These are phyloP conservation scores for Seladonia tumulorum DNA, from an alignment of 2,888 invertebrate genomes.

Conservation along the genomic window DNA sequence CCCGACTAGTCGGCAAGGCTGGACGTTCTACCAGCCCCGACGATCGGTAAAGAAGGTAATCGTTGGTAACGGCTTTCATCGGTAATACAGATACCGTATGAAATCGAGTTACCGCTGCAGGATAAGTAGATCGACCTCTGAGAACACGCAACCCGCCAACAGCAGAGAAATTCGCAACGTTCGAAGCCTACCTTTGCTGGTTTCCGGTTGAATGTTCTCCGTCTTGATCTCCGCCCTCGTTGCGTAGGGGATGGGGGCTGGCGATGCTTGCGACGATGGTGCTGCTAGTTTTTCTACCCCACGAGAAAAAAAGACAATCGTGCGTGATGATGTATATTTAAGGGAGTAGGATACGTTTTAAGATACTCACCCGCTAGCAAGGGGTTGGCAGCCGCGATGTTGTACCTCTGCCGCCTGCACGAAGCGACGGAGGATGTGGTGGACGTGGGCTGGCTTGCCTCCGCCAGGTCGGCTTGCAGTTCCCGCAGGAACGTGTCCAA, in stretches of 20 bases:
- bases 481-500: constrained; percentile 93
- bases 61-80: not conserved
- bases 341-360: not conserved
- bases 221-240: constrained; percentile 82
- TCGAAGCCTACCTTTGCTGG: constrained; percentile 80
- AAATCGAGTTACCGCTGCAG: not conserved
- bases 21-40: too few relatives aligned
- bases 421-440: constrained; percentile 85
- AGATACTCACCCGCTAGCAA: constrained; percentile 90
- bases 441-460: constrained; percentile 84
- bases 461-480: constrained; percentile 86
- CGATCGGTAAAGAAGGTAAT: constrained; percentile 8
- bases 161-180: not conserved
- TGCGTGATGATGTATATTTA: not conserved
- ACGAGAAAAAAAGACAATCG: not conserved
- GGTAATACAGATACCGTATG: constrained; percentile 28
- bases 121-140: not conserved
- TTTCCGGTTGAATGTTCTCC: constrained; percentile 80
- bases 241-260: constrained; percentile 82
- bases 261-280: constrained; percentile 81
- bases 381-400: constrained; percentile 94
- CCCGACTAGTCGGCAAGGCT: constrained; percentile 4
- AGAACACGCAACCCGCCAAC: not conserved
- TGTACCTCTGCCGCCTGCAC: constrained; percentile 88
- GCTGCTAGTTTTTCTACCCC: constrained; percentile 84